phyloP scores from a whole-genome alignment of 2,113 vertebrate species.

The Helogale parvula region DNA sequence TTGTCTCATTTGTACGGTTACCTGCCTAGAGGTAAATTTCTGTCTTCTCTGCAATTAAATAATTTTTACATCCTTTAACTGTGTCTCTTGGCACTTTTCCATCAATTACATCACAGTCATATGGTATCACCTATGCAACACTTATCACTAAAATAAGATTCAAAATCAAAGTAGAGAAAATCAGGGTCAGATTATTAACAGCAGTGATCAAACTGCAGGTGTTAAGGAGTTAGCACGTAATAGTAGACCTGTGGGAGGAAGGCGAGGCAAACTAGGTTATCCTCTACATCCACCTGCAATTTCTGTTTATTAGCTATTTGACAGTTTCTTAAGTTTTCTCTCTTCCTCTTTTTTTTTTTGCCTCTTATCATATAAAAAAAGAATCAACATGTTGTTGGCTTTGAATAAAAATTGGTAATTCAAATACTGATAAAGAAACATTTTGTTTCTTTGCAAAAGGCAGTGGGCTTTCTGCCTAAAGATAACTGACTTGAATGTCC shows the following conservation, averaged over 20 bases:
- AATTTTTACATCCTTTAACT: neutral
- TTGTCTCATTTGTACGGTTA: neutral
- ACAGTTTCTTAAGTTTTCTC: slow-evolving; percentile 1
- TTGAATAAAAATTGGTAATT: slow-evolving; percentile 34
- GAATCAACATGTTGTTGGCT: neutral
- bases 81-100: slow-evolving; percentile 41
- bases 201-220: neutral
- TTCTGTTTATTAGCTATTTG: neutral
- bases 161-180: slow-evolving; percentile 63
- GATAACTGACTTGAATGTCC: neutral
- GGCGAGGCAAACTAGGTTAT: slow-evolving; percentile 33
- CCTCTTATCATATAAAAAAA: neutral
- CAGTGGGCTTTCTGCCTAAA: neutral
- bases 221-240: neutral
- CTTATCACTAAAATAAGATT: slow-evolving; percentile 64
- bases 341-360: neutral
- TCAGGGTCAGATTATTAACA: slow-evolving; percentile 51
- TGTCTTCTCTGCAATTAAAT: neutral
- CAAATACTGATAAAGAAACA: slow-evolving; percentile 10
- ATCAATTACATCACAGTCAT: slow-evolving; percentile 57
- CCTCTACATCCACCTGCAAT: neutral
- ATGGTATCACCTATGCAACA: slow-evolving; percentile 56
- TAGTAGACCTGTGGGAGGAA: neutral
- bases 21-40: slow-evolving; percentile 38
- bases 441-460: neutral